Percentiles rank a stretch among this genome's conserved stretches.
Evolutionary conservation across 92 coral and sea anemone species (phyloP).

Genomic region (Epizoanthus ramosus): DNA sequence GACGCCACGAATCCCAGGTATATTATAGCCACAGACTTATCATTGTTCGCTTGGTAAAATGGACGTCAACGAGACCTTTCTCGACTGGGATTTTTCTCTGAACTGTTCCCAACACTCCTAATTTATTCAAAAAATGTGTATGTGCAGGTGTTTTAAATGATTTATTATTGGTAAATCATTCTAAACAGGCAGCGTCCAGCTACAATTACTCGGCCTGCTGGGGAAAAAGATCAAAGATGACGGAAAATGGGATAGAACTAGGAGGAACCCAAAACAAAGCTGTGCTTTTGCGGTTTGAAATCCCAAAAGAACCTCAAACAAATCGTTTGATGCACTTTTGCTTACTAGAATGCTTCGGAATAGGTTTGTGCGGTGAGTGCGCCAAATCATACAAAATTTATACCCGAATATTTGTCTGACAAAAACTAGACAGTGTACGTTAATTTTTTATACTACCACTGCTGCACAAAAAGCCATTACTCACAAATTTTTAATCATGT

Average conservation of each 20-base stretch:
- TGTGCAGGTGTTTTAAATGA: conserved; percentile 90
- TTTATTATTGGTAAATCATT: conserved; percentile 90
- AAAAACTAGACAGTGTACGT: conserved; percentile 97
- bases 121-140: conserved; percentile 75
- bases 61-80: not conserved
- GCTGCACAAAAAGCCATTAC: conserved; percentile 94
- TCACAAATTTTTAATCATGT: conserved; percentile 98
- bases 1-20: conserved; percentile 27
- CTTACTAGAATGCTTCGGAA: conserved; percentile 42
- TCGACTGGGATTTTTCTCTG: not conserved
- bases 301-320: conserved; percentile 28
- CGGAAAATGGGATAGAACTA: conserved; percentile 62
- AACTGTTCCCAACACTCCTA: conserved; percentile 37
- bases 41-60: conserved; percentile 1
- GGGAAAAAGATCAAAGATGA: conserved; percentile 83
- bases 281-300: conserved; percentile 49
- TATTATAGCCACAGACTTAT: not conserved
- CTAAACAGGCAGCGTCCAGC: conserved; percentile 79
- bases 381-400: conserved; percentile 87
- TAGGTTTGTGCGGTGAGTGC: conserved; percentile 51
- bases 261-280: conserved; percentile 51
- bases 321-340: conserved; percentile 42
- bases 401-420: conserved; percentile 92
- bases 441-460: conserved; percentile 97
- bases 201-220: conserved; percentile 85